Evolutionary conservation across 2,113 vertebrate genomes (phyloP), one percentile per base, ranked within the genome.

Genomic region (Trematocara marginatum): DNA sequence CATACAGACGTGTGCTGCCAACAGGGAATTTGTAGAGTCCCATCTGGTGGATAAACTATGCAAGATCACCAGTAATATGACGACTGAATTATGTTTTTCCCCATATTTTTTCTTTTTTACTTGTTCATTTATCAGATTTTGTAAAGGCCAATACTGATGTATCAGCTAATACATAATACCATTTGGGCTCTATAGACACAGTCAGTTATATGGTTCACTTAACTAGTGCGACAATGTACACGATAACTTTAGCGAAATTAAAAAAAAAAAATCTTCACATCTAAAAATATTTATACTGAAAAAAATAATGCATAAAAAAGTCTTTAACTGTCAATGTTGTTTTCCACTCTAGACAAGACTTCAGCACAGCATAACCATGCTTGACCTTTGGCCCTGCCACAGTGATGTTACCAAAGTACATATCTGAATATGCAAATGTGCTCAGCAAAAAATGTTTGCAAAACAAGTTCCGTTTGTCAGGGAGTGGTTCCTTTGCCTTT

Each of bases 361-460:
- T 10, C 66, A 23, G 6, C 45, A 85, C 2, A 82, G 18, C 26
- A 54, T 26, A 40, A 40, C 47, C 26, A 71, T 7, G 8, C 40
- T 20, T 80, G 10, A 78, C 76, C 74, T 85, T 69, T 8, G 69
- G 40, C 15, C 15, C 6, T 57, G 34, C 79, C 1, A 8, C n/a
- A 18, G 7, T 57, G 40, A 89, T 83, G 23, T 16, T 57, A 51
- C 61, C 9, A 64, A 26, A 6, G 40, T 47, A 26, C 20, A 79
- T 88, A 76, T 54, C 29, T 61, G 26, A 61, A 76, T 51, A 64
- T 34, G 54, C 79, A 31, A 45, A 78, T 4, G 2, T 23, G 38
- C 57, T 66, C 59, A 82, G 78, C 18, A 3, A 13, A 54, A 92
- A 79, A 80, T 82, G 49, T 88, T 93, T 92, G 83, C 87, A 94